Conservation (phyloP, 2,113 vertebrate species). For the Prochilodus magdalenae region DNA sequence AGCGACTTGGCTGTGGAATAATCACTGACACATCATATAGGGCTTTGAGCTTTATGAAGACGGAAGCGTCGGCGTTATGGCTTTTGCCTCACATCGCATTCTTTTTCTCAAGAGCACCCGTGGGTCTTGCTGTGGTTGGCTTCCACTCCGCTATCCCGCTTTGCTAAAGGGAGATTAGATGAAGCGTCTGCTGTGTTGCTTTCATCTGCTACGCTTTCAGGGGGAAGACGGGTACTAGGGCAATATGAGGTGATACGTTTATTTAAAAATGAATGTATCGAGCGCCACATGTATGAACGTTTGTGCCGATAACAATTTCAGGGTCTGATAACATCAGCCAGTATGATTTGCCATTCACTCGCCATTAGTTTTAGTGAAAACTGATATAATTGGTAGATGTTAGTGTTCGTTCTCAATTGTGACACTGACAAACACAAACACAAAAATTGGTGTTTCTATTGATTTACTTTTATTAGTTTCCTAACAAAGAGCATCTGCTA, state of each 20-base stretch:
- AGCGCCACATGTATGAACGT: too few relatives aligned
- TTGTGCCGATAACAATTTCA: too few relatives aligned
- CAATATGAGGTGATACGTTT: neutral
- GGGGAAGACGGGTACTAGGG: constrained; percentile 1
- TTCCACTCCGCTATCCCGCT: constrained; percentile 20
- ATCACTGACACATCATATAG: constrained; percentile 30
- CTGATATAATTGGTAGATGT: too few relatives aligned
- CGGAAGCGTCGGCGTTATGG: neutral
- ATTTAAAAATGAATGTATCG: neutral
- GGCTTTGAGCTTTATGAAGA: constrained; percentile 25
- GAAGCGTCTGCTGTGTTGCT: constrained; percentile 23
- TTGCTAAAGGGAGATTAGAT: constrained; percentile 6
- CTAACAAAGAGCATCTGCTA: too few relatives aligned
- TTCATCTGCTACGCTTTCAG: constrained; percentile 32
- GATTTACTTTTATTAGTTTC: too few relatives aligned
- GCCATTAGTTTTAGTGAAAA: too few relatives aligned
- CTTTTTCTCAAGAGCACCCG: constrained; percentile 26
- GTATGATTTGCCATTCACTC: too few relatives aligned
- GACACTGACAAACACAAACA: too few relatives aligned
- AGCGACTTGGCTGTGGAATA: constrained; percentile 38
- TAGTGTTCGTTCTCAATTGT: too few relatives aligned
- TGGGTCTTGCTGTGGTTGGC: constrained; percentile 29
- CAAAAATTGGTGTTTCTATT: too few relatives aligned
- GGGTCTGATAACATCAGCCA: too few relatives aligned
- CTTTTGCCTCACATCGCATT: constrained; percentile 22